Percentiles rank a stretch among this genome's conserved stretches.
Conservation (phyloP, 2,113 vertebrate species). For the Chionodraco myersi region DNA sequence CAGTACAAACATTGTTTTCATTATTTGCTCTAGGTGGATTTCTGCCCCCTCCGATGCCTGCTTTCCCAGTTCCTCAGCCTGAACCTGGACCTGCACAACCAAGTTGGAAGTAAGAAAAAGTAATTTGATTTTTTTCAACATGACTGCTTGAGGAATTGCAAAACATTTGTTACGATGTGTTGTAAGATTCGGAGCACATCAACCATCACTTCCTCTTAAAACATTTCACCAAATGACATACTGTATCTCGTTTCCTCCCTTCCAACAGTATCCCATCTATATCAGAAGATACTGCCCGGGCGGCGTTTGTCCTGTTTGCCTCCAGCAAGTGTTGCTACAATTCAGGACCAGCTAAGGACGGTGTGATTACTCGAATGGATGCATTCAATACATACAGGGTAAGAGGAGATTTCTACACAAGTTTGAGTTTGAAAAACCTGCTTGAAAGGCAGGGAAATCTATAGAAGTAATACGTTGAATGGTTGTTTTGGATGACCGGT, state of each 20-base stretch:
- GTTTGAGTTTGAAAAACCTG: background rate
- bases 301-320: constrained; percentile 48
- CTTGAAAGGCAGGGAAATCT: background rate
- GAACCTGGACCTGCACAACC: constrained; percentile 55
- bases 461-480: background rate
- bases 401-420: constrained; percentile 9
- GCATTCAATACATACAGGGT: constrained; percentile 80
- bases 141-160: background rate
- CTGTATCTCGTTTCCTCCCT: constrained; percentile 15
- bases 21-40: constrained; percentile 71
- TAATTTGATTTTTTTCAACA: background rate
- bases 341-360: constrained; percentile 72
- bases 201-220: constrained; percentile 13
- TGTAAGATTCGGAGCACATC: background rate
- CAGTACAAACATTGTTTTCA: background rate
- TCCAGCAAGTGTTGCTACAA: constrained; percentile 75
- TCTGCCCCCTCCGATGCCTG: constrained; percentile 78
- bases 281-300: constrained; percentile 67
- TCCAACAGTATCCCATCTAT: constrained; percentile 73
- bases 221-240: no score
- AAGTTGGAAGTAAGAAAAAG: constrained; percentile 76
- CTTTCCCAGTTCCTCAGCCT: constrained; percentile 64
- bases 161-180: background rate
- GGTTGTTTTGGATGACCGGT: background rate
- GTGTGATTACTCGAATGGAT: constrained; percentile 70